Evolutionary conservation across 2,888 invertebrate genomes (phyloP).

Genomic region (Micoletzkya japonica): DNA sequence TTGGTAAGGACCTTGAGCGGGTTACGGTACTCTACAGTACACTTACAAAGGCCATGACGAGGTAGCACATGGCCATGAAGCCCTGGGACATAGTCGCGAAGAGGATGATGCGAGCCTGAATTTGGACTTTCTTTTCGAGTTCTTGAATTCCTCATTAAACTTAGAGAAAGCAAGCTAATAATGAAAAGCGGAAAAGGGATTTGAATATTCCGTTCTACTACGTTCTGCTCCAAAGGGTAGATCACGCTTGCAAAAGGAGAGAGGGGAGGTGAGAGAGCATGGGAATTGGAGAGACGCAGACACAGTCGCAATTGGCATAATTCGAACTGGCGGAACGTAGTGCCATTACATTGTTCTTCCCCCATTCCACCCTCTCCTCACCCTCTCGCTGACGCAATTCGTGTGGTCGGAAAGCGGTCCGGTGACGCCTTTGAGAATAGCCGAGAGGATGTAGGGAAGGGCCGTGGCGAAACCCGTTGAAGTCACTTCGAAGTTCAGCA

Average conservation of each 20-base stretch:
- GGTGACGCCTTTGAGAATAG: constrained; percentile 38
- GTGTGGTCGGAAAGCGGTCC: constrained; percentile 45
- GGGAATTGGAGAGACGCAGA: too few relatives aligned
- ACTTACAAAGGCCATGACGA: constrained; percentile 41
- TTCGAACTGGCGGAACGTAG: too few relatives aligned
- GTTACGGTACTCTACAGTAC: not conserved
- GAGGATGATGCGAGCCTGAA: constrained; percentile 38
- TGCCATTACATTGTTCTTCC: too few relatives aligned
- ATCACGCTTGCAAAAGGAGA: too few relatives aligned
- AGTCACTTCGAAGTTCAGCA: constrained; percentile 41
- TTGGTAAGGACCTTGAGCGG: not conserved
- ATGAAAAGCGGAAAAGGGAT: too few relatives aligned
- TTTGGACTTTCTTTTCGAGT: too few relatives aligned
- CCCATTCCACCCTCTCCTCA: not conserved
- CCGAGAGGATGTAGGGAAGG: constrained; percentile 40
- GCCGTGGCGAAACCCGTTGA: constrained; percentile 44
- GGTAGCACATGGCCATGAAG: constrained; percentile 44
- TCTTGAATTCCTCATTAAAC: too few relatives aligned
- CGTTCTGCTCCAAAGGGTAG: too few relatives aligned
- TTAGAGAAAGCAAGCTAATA: too few relatives aligned
- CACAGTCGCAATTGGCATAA: too few relatives aligned
- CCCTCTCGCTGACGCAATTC: constrained; percentile 41
- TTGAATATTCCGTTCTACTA: too few relatives aligned
- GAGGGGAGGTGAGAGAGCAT: too few relatives aligned
- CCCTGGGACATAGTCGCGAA: constrained; percentile 44